A percentile compares a stretch with the other conserved stretches of the same genome.
phyloP scores from a whole-genome alignment of 2,113 vertebrate species.

The Serinus canaria region DNA sequence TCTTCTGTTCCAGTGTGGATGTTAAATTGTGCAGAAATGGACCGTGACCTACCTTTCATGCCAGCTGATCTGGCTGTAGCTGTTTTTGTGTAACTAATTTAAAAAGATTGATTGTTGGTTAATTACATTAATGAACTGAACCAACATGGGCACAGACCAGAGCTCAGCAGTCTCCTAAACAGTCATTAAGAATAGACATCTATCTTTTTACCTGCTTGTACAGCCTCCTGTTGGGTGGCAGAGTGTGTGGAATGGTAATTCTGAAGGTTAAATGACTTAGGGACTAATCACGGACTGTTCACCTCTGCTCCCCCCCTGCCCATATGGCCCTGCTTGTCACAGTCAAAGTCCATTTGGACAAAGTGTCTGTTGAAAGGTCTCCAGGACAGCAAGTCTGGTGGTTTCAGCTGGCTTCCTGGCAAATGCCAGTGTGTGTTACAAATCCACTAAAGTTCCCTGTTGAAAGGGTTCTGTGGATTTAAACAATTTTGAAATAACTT shows the following conservation, averaged over 20 bases:
- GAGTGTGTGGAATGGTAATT: slow-evolving; percentile 35
- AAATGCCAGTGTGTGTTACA: neutral
- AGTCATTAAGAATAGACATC: slow-evolving; percentile 42
- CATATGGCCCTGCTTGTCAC: slow-evolving; percentile 9
- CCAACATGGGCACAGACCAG: slow-evolving; percentile 25
- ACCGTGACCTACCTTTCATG: slow-evolving; percentile 34
- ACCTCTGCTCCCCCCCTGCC: slow-evolving; percentile 15
- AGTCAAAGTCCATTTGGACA: slow-evolving; percentile 24
- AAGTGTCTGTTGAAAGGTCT: slow-evolving; percentile 42
- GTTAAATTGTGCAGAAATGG: slow-evolving; percentile 53
- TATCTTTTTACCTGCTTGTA: slow-evolving; percentile 57
- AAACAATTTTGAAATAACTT: neutral
- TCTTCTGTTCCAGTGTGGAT: slow-evolving; percentile 16
- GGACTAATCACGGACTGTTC: slow-evolving; percentile 31
- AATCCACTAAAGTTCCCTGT: neutral
- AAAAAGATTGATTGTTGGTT: slow-evolving; percentile 64
- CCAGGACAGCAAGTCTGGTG: slow-evolving; percentile 1
- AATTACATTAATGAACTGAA: slow-evolving; percentile 68
- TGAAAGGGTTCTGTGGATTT: neutral
- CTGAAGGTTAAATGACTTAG: slow-evolving; percentile 52
- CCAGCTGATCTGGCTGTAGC: slow-evolving; percentile 11
- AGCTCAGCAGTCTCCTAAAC: slow-evolving; percentile 53
- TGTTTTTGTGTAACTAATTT: slow-evolving; percentile 62
- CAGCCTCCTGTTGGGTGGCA: slow-evolving; percentile 25
- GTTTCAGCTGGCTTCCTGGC: slow-evolving; percentile 18